Evolutionary conservation across 2,113 vertebrate genomes (phyloP).

Genomic region (Paramormyrops kingsleyae): DNA sequence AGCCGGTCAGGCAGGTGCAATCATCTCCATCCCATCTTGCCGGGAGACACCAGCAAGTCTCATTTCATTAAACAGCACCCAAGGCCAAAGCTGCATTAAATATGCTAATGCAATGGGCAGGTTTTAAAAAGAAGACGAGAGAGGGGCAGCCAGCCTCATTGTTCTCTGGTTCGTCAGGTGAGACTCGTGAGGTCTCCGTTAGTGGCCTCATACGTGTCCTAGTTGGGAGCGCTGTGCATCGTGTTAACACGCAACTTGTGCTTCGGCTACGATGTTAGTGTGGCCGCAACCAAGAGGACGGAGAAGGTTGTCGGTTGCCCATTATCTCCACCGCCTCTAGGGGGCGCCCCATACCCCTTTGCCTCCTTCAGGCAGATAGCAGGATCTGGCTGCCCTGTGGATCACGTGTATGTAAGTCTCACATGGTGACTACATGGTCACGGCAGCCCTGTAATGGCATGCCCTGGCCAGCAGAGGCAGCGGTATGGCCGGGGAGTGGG

Average conservation of each 20-base stretch:
- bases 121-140: conserved; percentile 10
- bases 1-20: neutral
- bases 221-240: neutral
- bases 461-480: neutral
- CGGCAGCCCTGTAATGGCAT: too few relatives aligned
- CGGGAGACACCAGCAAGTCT: neutral
- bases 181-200: conserved; percentile 17
- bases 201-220: neutral
- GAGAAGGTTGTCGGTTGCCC: neutral
- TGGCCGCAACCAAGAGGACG: neutral
- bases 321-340: neutral
- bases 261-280: neutral
- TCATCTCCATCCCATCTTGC: neutral
- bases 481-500: neutral
- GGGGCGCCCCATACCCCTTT: neutral
- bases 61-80: conserved; percentile 29
- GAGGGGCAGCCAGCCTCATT: neutral
- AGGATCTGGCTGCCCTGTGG: neutral
- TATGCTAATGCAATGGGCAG: conserved; percentile 28
- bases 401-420: neutral
- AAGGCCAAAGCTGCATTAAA: conserved; percentile 18
- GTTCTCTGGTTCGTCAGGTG: conserved; percentile 2
- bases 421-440: neutral
- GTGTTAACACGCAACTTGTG: too few relatives aligned
- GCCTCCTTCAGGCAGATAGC: neutral